Percentiles rank a stretch among this genome's conserved stretches.
phyloP scores from a whole-genome alignment of 2,888 invertebrate genomes.

The Scelioninae gen. 2 region DNA sequence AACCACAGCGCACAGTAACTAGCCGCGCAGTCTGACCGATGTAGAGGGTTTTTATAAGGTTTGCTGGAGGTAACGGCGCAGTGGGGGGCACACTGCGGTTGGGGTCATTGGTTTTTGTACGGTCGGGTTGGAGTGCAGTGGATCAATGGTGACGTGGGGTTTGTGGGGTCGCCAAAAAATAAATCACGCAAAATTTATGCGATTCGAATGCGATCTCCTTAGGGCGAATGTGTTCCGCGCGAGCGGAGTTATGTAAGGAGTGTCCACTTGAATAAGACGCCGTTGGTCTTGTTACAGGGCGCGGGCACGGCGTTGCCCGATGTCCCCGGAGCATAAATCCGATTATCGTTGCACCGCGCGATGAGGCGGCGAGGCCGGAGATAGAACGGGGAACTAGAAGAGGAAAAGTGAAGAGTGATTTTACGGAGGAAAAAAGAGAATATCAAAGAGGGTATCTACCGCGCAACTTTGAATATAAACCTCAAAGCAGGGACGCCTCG shows the following conservation, averaged over 20 bases:
- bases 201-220: slow-evolving; percentile 46
- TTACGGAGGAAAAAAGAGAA: slow-evolving; percentile 60
- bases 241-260: slow-evolving; percentile 49
- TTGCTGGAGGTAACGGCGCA: too few relatives aligned
- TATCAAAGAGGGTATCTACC: slow-evolving; percentile 63
- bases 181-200: slow-evolving; percentile 49
- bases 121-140: too few relatives aligned
- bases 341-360: slow-evolving; percentile 57
- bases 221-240: slow-evolving; percentile 45
- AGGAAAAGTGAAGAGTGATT: slow-evolving; percentile 57
- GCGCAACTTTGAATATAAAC: slow-evolving; percentile 74
- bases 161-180: slow-evolving; percentile 18
- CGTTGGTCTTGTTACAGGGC: slow-evolving; percentile 39
- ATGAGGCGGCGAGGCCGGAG: slow-evolving; percentile 46
- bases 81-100: too few relatives aligned
- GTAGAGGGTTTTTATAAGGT: too few relatives aligned
- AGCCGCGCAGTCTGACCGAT: too few relatives aligned
- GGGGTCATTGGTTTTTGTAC: too few relatives aligned
- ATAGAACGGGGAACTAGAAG: slow-evolving; percentile 57
- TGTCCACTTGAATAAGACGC: slow-evolving; percentile 55
- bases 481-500: slow-evolving; percentile 66
- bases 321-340: slow-evolving; percentile 57
- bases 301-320: slow-evolving; percentile 34
- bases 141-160: too few relatives aligned
- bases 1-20: slow-evolving; percentile 52